Conservation (phyloP, 2,113 vertebrate genomes). For the Nibea albiflora region DNA sequence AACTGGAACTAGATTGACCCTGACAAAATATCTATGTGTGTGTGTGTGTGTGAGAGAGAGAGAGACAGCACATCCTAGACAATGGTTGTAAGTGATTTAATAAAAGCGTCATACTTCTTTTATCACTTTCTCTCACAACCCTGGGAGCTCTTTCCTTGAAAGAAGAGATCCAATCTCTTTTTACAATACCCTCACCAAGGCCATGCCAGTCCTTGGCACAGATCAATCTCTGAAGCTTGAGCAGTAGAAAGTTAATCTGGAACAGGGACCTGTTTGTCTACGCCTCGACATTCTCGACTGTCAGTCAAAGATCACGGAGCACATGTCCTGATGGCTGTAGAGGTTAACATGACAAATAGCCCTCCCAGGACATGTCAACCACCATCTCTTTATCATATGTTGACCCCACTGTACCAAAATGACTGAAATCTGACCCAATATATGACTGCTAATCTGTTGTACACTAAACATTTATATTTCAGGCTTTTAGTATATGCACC, state of each 20-base stretch:
- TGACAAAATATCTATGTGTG: too few relatives aligned
- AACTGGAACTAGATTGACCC: too few relatives aligned
- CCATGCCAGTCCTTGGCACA: slow-evolving; percentile 43
- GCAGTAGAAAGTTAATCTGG: slow-evolving; percentile 66
- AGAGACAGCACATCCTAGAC: background rate
- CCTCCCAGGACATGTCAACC: slow-evolving; percentile 3
- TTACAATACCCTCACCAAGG: slow-evolving; percentile 46
- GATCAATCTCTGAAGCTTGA: slow-evolving; percentile 54
- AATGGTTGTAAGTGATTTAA: slow-evolving; percentile 50
- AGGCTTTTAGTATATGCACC: background rate
- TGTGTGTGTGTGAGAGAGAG: too few relatives aligned
- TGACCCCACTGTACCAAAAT: background rate
- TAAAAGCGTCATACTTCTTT: slow-evolving; percentile 57
- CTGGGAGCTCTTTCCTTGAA: slow-evolving; percentile 46
- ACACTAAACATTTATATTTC: slow-evolving; percentile 8
- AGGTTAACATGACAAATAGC: slow-evolving; percentile 9
- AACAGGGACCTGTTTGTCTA: slow-evolving; percentile 34
- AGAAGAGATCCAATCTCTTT: slow-evolving; percentile 65
- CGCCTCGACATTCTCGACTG: slow-evolving; percentile 53
- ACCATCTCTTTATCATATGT: background rate
- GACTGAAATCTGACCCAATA: background rate
- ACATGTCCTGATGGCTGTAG: slow-evolving; percentile 52
- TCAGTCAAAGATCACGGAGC: slow-evolving; percentile 50
- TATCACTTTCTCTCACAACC: slow-evolving; percentile 32
- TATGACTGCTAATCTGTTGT: background rate